Evolutionary conservation across 2,888 invertebrate genomes (phyloP), one percentile per base, ranked within the genome.

Genomic region (Zele albiditarsus): DNA sequence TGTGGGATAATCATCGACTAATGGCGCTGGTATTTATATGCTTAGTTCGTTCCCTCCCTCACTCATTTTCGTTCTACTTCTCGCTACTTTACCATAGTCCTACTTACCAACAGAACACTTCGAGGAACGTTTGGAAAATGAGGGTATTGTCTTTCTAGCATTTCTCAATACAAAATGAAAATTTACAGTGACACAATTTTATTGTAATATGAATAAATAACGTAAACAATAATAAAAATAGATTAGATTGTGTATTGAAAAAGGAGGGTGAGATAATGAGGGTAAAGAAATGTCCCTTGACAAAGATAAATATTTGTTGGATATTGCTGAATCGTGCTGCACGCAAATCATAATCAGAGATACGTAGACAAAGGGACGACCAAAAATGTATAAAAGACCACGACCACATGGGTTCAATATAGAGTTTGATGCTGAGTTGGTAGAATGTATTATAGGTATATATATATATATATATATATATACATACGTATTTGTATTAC

Each of bases 1-100:
- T 57, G 73, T 42, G 38, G 20, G 66, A 75, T 75, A 75, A 71
- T 65, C 63, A 71, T 75, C 71, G 66, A 38, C 74, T 71, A 71
- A 71, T 71, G 74, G 66, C 57, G 16, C 49, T 42, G 70, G 58
- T 60, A 38, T 70, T 58, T 70, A 53, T 70, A 53, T 38, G 38
- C 38, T 12, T 12, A 38, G 8, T 38, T 38, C n/a, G n/a, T 38
- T 12, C 2, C 10, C 25, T 60, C 28, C 60, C 23, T 16, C 46
- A 10, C 49, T 5, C 20, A 16, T 46, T 38, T 8, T 38, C 12
- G n/a, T 28, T 28, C 42, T 62, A 27, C 25, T 42, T n/a, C 16
- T 58, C 25, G 2, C 60, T 16, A 46, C 46, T 28, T 20, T 10
- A 71, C 46, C n/a, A 38, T 12, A 71, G 27, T 71, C 23, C 27